These are phyloP conservation scores for Diachasmimorpha longicaudata DNA, from an alignment of 1,140 invertebrate genomes.

Conservation along the genomic window DNA sequence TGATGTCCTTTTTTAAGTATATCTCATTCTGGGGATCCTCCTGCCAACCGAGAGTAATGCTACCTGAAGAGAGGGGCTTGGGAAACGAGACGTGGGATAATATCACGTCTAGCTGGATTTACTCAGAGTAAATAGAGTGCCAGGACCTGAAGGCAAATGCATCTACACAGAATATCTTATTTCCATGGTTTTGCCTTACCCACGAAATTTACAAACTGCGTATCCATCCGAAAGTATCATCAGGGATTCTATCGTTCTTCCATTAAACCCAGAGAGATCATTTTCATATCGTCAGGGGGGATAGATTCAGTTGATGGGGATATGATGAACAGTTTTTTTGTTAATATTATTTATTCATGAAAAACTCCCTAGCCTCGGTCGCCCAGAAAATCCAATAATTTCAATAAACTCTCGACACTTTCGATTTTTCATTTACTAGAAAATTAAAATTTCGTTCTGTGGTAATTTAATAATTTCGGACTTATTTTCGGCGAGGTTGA, in stretches of 20 bases:
- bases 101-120: conserved; percentile 45
- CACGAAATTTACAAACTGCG: neutral
- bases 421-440: too few relatives aligned
- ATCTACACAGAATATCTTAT: conserved; percentile 36
- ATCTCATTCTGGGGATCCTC: conserved; percentile 5
- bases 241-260: neutral
- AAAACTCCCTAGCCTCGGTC: too few relatives aligned
- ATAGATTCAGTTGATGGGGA: neutral
- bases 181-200: neutral
- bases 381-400: too few relatives aligned
- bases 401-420: too few relatives aligned
- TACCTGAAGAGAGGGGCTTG: neutral
- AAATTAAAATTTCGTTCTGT: neutral
- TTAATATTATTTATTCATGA: too few relatives aligned
- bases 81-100: conserved; percentile 28
- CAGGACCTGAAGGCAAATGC: conserved; percentile 38
- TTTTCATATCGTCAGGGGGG: neutral
- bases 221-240: neutral
- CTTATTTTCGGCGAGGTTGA: too few relatives aligned
- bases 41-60: conserved; percentile 1
- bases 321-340: neutral
- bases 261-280: neutral
- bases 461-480: too few relatives aligned
- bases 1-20: neutral
- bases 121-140: conserved; percentile 40